Percentiles rank a stretch among this genome's conserved stretches.
Evolutionary conservation across 2,797 vertebrate genomes (phyloP).

Genomic region (Loriculus beryllinus): DNA sequence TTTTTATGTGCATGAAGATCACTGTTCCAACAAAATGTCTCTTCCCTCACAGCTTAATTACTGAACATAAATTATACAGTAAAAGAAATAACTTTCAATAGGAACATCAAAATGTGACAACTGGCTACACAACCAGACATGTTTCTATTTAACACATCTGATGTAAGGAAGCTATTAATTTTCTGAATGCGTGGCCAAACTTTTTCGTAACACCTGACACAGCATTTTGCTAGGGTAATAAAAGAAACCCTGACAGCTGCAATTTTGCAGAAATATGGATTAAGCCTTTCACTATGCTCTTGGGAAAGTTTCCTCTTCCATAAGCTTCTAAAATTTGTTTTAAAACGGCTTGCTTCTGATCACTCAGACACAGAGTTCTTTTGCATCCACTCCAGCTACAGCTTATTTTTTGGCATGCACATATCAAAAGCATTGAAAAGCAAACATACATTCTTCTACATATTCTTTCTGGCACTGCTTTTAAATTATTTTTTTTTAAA

Average conservation of each 20-base stretch:
- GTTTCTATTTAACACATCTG: conserved; percentile 45
- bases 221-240: conserved; percentile 72
- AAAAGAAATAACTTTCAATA: conserved; percentile 7
- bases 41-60: not conserved
- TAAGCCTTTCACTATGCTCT: conserved; percentile 75
- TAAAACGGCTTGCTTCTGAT: conserved; percentile 26
- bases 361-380: not conserved
- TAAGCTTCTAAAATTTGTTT: conserved; percentile 23
- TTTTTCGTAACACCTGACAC: conserved; percentile 73
- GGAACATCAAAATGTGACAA: conserved; percentile 27
- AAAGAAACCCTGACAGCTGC: conserved; percentile 78
- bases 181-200: conserved; percentile 44
- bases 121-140: conserved; percentile 1
- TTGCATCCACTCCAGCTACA: not conserved
- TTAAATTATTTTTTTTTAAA: not conserved
- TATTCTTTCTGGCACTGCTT: not conserved
- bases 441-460: not conserved
- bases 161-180: conserved; percentile 61
- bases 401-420: not conserved
- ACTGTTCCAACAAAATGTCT: not conserved
- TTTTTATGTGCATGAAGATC: not conserved
- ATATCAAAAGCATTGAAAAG: not conserved
- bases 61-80: not conserved
- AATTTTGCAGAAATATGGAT: conserved; percentile 78
- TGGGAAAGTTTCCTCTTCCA: conserved; percentile 58